Percentiles rank a stretch among this genome's conserved stretches.
These are phyloP conservation scores for Gallinago paraguaiae DNA, from an alignment of 2,113 vertebrate species.

Conservation along the genomic window DNA sequence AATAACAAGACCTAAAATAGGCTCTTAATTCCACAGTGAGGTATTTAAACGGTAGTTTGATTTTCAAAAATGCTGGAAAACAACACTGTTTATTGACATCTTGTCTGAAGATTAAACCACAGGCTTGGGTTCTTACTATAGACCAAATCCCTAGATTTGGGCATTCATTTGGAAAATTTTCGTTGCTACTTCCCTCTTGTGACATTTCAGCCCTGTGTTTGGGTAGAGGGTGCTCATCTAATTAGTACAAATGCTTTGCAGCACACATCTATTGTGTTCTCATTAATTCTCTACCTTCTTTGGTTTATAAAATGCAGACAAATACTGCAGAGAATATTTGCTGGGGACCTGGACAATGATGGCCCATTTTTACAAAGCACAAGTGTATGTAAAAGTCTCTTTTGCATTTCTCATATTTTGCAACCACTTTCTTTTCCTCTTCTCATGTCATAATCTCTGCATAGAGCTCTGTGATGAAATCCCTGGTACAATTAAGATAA, in stretches of 20 bases:
- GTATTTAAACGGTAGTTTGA: not conserved
- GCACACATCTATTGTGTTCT: not conserved
- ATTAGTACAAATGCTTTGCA: not conserved
- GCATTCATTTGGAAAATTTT: not conserved
- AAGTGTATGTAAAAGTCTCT: not conserved
- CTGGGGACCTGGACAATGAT: not conserved
- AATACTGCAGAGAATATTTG: not conserved
- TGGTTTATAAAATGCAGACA: not conserved
- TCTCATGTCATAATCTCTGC: not conserved
- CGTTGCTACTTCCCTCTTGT: not conserved
- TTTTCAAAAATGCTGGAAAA: not conserved
- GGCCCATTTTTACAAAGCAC: not conserved
- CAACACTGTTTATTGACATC: not conserved
- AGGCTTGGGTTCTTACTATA: not conserved
- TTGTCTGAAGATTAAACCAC: not conserved
- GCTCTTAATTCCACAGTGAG: not conserved
- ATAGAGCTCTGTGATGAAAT: not conserved
- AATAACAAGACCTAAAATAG: conserved; percentile 1
- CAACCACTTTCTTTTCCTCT: not conserved
- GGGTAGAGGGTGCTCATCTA: not conserved
- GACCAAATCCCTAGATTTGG: not conserved
- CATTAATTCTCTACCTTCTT: not conserved
- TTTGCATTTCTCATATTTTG: not conserved
- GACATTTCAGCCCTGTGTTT: not conserved
- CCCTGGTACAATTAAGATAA: not conserved